Percentiles rank a stretch among this genome's conserved stretches.
These are phyloP conservation scores for Synodontis membranacea DNA, from an alignment of 2,113 vertebrate genomes.

Conservation along the genomic window DNA sequence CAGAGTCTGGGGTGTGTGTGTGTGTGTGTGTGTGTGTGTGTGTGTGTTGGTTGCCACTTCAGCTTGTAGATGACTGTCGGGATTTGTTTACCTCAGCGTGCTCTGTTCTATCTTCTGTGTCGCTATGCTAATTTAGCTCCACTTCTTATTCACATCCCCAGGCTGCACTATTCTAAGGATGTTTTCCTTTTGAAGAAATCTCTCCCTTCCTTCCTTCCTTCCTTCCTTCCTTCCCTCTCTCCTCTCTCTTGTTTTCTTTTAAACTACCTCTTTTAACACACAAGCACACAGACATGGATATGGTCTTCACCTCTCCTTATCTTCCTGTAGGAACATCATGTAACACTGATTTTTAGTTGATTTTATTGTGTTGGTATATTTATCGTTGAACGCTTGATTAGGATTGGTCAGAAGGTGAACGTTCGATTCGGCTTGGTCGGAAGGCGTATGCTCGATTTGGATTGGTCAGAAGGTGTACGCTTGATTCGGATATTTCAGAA, in stretches of 20 bases:
- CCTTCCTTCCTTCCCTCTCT: background rate
- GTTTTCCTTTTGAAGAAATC: background rate
- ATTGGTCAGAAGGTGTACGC: background rate
- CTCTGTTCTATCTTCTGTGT: constrained; percentile 19
- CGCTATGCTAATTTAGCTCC: constrained; percentile 41
- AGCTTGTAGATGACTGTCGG: constrained; percentile 6
- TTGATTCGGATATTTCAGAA: too few species aligned
- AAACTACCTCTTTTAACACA: background rate
- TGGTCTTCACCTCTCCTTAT: background rate
- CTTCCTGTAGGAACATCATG: background rate
- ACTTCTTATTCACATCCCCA: background rate
- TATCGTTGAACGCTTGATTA: too few species aligned
- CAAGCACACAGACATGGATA: background rate
- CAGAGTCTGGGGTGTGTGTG: constrained; percentile 33
- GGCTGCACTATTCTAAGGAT: background rate
- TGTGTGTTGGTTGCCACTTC: constrained; percentile 25
- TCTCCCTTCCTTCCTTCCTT: background rate
- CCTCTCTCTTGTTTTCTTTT: background rate
- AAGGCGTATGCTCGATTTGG: too few species aligned
- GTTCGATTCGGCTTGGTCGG: too few species aligned
- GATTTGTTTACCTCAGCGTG: background rate
- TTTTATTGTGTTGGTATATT: too few species aligned
- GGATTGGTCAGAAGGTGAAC: too few species aligned
- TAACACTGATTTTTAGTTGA: too few species aligned
- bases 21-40: constrained; percentile 29